Conservation (phyloP, 2,113 vertebrate genomes). For the Pionites leucogaster region DNA sequence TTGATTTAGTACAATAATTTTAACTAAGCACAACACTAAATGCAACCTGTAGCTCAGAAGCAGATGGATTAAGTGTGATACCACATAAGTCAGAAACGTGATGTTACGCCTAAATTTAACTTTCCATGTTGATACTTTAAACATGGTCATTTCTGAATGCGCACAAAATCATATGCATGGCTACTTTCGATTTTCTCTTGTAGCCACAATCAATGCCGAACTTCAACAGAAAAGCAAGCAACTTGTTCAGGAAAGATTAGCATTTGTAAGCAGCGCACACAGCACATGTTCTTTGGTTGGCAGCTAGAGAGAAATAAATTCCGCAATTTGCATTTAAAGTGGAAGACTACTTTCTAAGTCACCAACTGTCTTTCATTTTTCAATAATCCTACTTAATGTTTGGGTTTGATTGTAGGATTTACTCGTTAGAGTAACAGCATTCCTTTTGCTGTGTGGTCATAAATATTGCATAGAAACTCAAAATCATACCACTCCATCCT, state of each 20-base stretch:
- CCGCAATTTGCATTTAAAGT: neutral
- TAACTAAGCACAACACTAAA: slow-evolving; percentile 10
- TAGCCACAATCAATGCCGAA: neutral
- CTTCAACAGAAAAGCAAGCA: neutral
- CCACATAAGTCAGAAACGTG: neutral
- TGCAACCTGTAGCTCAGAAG: neutral
- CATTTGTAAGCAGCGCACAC: neutral
- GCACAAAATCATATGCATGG: neutral
- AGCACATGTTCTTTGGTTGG: neutral
- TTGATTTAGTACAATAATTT: slow-evolving; percentile 34
- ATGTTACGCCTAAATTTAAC: neutral
- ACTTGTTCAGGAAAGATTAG: neutral
- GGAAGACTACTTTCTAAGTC: neutral
- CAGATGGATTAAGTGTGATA: neutral
- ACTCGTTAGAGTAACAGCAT: neutral
- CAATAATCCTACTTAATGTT: neutral
- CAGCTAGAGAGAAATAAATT: neutral
- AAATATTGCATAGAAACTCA: neutral
- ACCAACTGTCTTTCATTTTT: neutral
- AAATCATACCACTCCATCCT: neutral
- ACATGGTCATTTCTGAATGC: neutral
- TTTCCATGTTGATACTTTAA: neutral
- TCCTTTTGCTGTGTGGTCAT: neutral
- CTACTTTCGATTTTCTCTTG: neutral
- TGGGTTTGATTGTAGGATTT: neutral